Base-by-base conservation (phyloP, 2,797 vertebrate genomes). In the Acipenser transmontanus region DNA sequence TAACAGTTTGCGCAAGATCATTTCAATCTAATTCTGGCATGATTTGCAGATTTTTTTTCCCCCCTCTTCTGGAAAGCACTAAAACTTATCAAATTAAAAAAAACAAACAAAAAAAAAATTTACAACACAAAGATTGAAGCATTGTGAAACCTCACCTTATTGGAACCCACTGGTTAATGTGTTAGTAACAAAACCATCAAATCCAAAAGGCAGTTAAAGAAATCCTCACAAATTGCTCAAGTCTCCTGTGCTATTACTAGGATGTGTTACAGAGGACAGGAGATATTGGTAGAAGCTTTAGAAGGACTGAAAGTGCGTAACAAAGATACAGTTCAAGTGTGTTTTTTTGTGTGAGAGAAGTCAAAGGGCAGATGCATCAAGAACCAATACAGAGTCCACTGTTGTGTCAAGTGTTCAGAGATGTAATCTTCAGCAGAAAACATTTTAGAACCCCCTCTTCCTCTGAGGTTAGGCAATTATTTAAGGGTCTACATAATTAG, bases 401-500 rank as follows among this genome's bases (percentile, higher is more conserved):
- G 88, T 89, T 73, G 87, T 92, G 91, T 94, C 95, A 92, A 92
- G 89, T 93, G 91, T 93, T 93, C 91, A 88, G 88, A 94, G 91
- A 93, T 92, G 87, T 94, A 85, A 84, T 92, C 91, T 92, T 94
- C 92, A 91, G 92, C 88, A 87, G 91, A 81, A 89, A 91, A 84
- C 89, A 91, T 89, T 70, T 88, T 84, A 91, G 91, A 89, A 92
- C 81, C 82, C 81, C 77, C 87, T 91, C 90, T 91, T 95, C 92
- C 87, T 82, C 85, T 84, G 86, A 90, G 91, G 93, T 96, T 92
- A 95, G 93, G 93, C 92, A 91, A 89, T 92, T 72, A 81, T 87
- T 95, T 92, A 95, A 97, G 91, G 95, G 95, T 94, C 94, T 95
- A 94, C 91, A 82, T 97, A 93, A 93, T 97, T 97, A 98, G 94